Evolutionary conservation across 2,888 invertebrate species (phyloP).

Genomic region (Hedya salicella): DNA sequence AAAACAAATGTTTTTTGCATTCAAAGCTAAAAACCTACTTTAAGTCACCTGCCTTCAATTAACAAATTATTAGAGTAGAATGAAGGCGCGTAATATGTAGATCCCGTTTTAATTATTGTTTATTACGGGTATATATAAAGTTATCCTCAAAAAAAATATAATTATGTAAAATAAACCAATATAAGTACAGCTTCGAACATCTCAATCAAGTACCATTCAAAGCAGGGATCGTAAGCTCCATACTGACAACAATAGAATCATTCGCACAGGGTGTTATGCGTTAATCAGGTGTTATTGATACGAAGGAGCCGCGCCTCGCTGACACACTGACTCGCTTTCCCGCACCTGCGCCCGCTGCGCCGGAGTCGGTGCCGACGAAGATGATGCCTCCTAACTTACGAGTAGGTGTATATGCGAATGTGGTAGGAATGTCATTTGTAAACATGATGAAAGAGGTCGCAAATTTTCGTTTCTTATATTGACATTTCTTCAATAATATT

Average conservation of each 20-base stretch:
- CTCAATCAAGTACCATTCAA: slow-evolving; percentile 14
- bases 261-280: slow-evolving; percentile 53
- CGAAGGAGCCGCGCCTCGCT: slow-evolving; percentile 56
- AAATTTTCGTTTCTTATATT: too few relatives aligned
- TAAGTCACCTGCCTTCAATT: too few relatives aligned
- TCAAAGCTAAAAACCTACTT: too few relatives aligned
- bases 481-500: too few relatives aligned
- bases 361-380: slow-evolving; percentile 5
- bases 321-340: slow-evolving; percentile 85
- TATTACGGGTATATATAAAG: too few relatives aligned
- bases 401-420: not conserved
- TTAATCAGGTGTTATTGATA: slow-evolving; percentile 62
- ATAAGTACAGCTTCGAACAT: not conserved
- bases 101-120: too few relatives aligned
- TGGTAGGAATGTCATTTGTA: slow-evolving; percentile 13
- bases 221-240: not conserved
- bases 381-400: slow-evolving; percentile 31
- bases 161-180: not conserved
- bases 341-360: slow-evolving; percentile 49
- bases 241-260: slow-evolving; percentile 31
- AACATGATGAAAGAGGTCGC: slow-evolving; percentile 4
- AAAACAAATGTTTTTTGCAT: too few relatives aligned
- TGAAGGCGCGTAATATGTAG: too few relatives aligned
- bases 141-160: not conserved
- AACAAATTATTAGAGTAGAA: too few relatives aligned